phyloP scores from a whole-genome alignment of 2,113 vertebrate genomes.

The Gambusia affinis region DNA sequence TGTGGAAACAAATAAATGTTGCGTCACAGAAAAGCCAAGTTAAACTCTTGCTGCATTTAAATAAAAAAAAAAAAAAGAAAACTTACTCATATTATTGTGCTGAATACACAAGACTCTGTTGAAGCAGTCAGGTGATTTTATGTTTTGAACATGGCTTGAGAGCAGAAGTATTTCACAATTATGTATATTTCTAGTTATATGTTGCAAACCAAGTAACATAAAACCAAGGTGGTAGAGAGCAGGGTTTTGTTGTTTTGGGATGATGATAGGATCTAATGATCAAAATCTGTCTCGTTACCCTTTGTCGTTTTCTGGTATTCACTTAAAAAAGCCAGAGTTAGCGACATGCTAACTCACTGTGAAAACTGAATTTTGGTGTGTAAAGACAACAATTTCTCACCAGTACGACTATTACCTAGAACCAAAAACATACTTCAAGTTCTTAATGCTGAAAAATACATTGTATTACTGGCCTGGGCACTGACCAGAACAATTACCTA shows the following conservation, averaged over 20 bases:
- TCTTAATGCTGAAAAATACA: background rate
- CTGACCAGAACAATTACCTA: background rate
- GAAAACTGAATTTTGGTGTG: background rate
- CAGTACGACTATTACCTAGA: too few relatives aligned
- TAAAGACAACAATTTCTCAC: background rate
- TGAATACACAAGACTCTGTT: background rate
- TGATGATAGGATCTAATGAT: background rate
- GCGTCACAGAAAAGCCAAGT: constrained; percentile 5
- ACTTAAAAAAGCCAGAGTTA: background rate
- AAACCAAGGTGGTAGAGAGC: background rate
- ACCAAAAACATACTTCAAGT: background rate
- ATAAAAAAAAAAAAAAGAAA: too few relatives aligned
- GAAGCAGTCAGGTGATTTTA: background rate
- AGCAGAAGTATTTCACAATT: background rate
- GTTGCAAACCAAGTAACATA: background rate
- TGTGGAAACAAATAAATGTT: constrained; percentile 21
- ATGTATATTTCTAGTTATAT: background rate
- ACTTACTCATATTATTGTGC: too few relatives aligned
- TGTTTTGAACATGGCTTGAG: background rate
- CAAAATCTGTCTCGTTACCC: background rate
- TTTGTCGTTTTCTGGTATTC: background rate
- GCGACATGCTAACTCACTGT: background rate
- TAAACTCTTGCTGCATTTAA: constrained; percentile 11
- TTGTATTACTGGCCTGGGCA: background rate
- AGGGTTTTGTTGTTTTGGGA: background rate